Evolutionary conservation across 1,140 invertebrate species (phyloP), one percentile per base, ranked within the genome.

Genomic region (Holcopasites calliopsidis): DNA sequence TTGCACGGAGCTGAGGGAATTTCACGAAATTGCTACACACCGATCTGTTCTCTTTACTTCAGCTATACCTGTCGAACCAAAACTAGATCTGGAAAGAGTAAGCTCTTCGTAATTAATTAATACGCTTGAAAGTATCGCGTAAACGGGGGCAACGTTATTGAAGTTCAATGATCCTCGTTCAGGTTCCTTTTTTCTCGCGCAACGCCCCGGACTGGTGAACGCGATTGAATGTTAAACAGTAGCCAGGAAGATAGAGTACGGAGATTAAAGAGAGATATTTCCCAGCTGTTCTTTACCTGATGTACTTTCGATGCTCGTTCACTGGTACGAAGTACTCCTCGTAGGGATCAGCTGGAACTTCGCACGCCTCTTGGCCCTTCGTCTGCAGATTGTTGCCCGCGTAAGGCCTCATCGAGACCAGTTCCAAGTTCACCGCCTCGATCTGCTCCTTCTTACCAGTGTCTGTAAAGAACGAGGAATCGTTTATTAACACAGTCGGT

Each of bases 261-360:
- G 23, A 44, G 58, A 81, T 28, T 49, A 47, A 66, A 55, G 44
- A 72, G 11, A 54, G 26, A 50, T n/a, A 16, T 75, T 75, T 66
- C 18, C 49, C 35, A 13, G 3, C 40, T n/a, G 44, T 64, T 62
- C 57, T 18, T 92, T 92, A 96, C 96, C 95, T 95, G 92, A 96
- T 96, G 87, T 94, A 96, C 92, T 96, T 96, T 87, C 94, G 93
- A 89, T 96, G 95, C 83, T 96, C 95, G 88, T 96, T 96, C 49
- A 96, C 95, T 42, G 96, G 95, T 64, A 96, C 95, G 88, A 96
- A 96, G 89, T 96, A 96, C 82, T 96, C 95, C 77, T 96, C 95
- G 88, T 96, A 96, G 23, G 95, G 94, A 89, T 95, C 95, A 38
- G 90, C 90, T 28, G 93, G 91, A 65, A 93, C 92, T 28, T 93